Evolutionary conservation across 35 echinoderm and acorn worm genomes (phyloP), one percentile per base, ranked within the genome.

Genomic region (Lytechinus pictus): DNA sequence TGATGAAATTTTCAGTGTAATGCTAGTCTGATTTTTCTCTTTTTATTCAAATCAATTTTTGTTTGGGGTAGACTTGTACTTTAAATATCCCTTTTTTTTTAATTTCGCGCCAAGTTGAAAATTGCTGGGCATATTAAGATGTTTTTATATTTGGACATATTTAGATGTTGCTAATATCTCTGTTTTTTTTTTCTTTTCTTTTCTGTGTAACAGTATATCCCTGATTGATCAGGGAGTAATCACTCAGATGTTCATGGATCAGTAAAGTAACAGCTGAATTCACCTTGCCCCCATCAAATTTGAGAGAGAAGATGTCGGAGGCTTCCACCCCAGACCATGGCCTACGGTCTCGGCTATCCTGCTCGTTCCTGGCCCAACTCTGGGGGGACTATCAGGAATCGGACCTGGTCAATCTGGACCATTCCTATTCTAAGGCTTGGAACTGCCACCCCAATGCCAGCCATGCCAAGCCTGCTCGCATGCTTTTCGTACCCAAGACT

Each of bases 401-500:
- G 28, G 98, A 99, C 92, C 89, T 98, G 14, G 98, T 99, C n/a
- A 91, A 94, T 88, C 60, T 99, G 90, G 98, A 99, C 96, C 98
- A 99, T 57, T 95, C 94, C 27, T 99, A 99, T 94, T 96, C 98
- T 92, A 95, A 95, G 89, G 86, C 95, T 24, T 99, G 98, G 98
- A 98, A 95, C 94, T 61, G 96, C 21, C 97, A 99, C 86, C 98
- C 98, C 10, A 96, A 97, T 52, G 98, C 97, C 24, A 98, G 97
- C 87, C 95, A 97, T 96, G 97, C 98, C 14, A 98, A 97, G 92
- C 98, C 98, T 53, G 97, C 98, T 60, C 97, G 96, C 94, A 97
- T 96, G 86, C 94, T 99, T 9, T 99, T 99, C 95, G 96, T 99
- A 27, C 97, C 98, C 19, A 97, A 96, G 72, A 97, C 98, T 11